Evolutionary conservation across 2,888 invertebrate species (phyloP).

Genomic region (Allacma fusca): DNA sequence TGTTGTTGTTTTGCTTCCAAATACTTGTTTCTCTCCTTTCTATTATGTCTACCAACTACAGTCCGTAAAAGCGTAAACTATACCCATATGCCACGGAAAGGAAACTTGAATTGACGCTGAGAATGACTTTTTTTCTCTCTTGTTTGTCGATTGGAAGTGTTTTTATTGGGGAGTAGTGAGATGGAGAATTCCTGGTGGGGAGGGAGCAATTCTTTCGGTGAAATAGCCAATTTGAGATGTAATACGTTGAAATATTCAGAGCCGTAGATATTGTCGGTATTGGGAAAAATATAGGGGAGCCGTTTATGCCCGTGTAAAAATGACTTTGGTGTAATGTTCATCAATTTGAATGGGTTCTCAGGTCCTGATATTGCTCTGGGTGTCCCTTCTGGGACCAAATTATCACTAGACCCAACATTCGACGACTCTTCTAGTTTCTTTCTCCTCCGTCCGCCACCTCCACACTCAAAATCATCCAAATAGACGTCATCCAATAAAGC

Average conservation of each 20-base stretch:
- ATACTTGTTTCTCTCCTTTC: not conserved
- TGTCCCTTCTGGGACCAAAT: slow-evolving; percentile 52
- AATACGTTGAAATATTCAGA: slow-evolving; percentile 51
- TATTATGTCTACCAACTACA: no score
- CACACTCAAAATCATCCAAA: slow-evolving; percentile 41
- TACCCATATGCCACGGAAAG: not conserved
- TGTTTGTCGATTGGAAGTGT: slow-evolving; percentile 44
- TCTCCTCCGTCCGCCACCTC: slow-evolving; percentile 13
- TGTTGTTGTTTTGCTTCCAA: slow-evolving; percentile 20
- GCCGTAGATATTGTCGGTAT: slow-evolving; percentile 46
- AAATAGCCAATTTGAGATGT: slow-evolving; percentile 55
- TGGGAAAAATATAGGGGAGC: slow-evolving; percentile 47
- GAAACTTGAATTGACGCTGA: slow-evolving; percentile 31
- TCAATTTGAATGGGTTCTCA: slow-evolving; percentile 54
- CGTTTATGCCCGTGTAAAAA: slow-evolving; percentile 51
- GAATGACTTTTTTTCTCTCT: slow-evolving; percentile 32
- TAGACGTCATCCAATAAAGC: slow-evolving; percentile 38
- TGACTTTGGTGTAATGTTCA: slow-evolving; percentile 55
- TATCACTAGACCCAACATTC: slow-evolving; percentile 49
- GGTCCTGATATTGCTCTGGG: slow-evolving; percentile 46
- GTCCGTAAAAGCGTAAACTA: not conserved
- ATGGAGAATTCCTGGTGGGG: slow-evolving; percentile 43
- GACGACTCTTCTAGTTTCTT: slow-evolving; percentile 21
- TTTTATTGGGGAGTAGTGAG: slow-evolving; percentile 46
- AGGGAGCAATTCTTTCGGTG: slow-evolving; percentile 49